phyloP scores from a whole-genome alignment of 1,140 invertebrate species.

The Pogonus chalceus region DNA sequence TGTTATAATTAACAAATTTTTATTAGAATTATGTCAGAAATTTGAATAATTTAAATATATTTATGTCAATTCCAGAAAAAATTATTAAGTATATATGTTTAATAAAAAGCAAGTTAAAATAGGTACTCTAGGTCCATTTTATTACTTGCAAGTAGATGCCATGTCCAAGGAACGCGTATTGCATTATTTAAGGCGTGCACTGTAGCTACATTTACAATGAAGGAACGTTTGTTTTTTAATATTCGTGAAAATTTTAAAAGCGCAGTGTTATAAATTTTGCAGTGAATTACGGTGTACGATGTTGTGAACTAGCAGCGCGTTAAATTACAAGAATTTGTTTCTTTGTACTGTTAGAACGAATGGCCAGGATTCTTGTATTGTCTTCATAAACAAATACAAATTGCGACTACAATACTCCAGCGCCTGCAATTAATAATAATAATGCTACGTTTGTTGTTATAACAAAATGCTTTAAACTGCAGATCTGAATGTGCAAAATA shows the following conservation, averaged over 20 bases:
- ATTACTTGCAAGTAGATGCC: too few relatives aligned
- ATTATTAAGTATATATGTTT: too few relatives aligned
- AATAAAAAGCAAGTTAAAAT: too few relatives aligned
- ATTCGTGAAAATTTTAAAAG: background rate
- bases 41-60: too few relatives aligned
- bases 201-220: background rate
- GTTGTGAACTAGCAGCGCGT: background rate
- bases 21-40: too few relatives aligned
- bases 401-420: background rate
- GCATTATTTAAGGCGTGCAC: background rate
- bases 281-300: background rate
- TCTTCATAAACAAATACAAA: background rate
- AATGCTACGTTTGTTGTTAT: too few relatives aligned
- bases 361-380: too few relatives aligned
- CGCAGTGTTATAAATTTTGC: slow-evolving; percentile 1
- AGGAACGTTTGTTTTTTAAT: background rate
- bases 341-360: background rate
- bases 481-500: too few relatives aligned
- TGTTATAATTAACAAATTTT: too few relatives aligned
- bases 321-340: slow-evolving; percentile 4
- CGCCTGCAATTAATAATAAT: slow-evolving; percentile 1
- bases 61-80: too few relatives aligned
- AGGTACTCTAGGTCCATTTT: too few relatives aligned
- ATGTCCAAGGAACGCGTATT: background rate
- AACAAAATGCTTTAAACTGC: too few relatives aligned